Base-by-base conservation (phyloP, 2,888 invertebrate genomes). In the Mesochorus sp. region DNA sequence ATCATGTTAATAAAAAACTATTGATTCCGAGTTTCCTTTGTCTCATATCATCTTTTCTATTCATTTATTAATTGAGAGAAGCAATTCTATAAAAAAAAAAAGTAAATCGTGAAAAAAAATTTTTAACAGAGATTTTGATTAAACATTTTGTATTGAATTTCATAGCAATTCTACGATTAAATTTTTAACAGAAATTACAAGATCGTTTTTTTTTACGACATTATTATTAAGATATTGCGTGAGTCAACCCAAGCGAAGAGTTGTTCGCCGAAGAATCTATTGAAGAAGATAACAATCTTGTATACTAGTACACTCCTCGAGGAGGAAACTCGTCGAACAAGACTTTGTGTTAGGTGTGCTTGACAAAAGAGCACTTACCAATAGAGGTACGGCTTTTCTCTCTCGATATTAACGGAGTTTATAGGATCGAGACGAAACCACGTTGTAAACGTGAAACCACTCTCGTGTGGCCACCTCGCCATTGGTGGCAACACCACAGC, bases 381-480 rank as follows among this genome's bases (percentile, higher is more conserved):
- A 92, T 98, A 99, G 82, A 99, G 94, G 92, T 98, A 99, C 39
- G 99, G 99, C 92, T 98, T 98, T 92, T 99, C 99, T 86, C 98
- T 94, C 93, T 99, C 99, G 90, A 99, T 99, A 93, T 98, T 98
- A 91, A 98, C 98, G 76, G 98, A 98, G 93, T 98, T 98, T 92
- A 98, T 97, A 88, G 98, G 98, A 93, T 99, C 99, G 90, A 99
- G 94, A 80, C 99, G 95, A 92, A 99, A 97, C 99, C 99, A 99
- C 86, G 99, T 99, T 87, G 98, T 97, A 92, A 99, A 99, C 66
- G 99, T 99, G 94, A 99, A 99, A 76, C 99, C 99, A 92, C 95
- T 98, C 92, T 99, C 99, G 92, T 99, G 97, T 37, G 99, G 99
- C 99, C 99, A 99, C 91, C 97, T 95, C 80, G 98, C 97, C 89